Percentiles rank a stretch among this genome's conserved stretches.
Conservation (phyloP, 2,113 vertebrate species). For the Riparia riparia region DNA sequence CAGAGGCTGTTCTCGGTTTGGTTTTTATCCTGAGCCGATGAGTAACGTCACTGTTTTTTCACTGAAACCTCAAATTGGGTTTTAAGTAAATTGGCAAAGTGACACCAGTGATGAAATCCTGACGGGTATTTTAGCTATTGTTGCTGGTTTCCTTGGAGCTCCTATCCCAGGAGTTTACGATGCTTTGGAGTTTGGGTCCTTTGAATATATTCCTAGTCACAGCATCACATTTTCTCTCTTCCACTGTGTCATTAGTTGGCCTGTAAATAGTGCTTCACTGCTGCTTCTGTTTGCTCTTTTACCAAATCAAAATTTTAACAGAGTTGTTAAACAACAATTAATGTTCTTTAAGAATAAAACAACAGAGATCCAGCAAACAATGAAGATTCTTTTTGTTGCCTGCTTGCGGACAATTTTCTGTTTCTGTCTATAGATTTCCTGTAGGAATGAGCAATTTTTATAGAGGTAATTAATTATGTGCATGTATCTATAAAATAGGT, state of each 20-base stretch:
- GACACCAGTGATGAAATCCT: conserved; percentile 22
- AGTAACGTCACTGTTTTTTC: background rate
- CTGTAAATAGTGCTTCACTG: background rate
- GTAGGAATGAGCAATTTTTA: background rate
- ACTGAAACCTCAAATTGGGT: background rate
- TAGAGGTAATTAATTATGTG: background rate
- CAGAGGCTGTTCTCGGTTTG: background rate
- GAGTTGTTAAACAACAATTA: background rate
- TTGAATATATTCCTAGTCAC: background rate
- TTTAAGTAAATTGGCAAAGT: conserved; percentile 16
- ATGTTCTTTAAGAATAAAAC: background rate
- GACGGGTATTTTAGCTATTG: background rate
- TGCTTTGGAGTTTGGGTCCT: conserved; percentile 21
- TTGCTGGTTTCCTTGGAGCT: conserved; percentile 35
- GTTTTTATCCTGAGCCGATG: background rate
- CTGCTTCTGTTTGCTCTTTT: background rate
- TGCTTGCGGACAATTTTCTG: background rate
- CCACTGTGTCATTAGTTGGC: background rate
- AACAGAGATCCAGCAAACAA: background rate
- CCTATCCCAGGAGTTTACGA: background rate
- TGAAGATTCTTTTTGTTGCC: background rate
- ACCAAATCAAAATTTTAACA: background rate
- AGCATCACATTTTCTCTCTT: conserved; percentile 6
- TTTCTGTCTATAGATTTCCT: background rate
- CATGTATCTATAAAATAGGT: background rate